Base-by-base conservation (phyloP, 2,797 vertebrate genomes). In the Mormyrops attenuatus region DNA sequence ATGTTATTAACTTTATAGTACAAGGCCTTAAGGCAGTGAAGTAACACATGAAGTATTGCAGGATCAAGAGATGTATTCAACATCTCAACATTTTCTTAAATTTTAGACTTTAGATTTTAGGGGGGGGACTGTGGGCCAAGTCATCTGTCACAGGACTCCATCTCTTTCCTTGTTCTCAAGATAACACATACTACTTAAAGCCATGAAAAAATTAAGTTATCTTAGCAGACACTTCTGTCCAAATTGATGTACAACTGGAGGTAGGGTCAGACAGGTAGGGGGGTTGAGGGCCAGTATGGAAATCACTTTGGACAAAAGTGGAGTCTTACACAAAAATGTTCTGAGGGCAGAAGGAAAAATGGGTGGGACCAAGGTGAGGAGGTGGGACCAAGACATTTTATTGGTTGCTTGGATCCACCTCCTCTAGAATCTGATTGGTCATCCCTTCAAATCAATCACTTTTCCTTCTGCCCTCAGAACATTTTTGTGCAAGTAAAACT, bases 171-270 rank as follows among this genome's bases (percentile, higher is more conserved):
- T 38, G 66, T 38, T 15, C 30, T 1, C 30, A 17, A 38, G 30
- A 38, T 73, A 38, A 73, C 34, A 69, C 63, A 30, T 34, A 4
- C 3, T 66, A 66, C 63, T 66, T 66, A 30, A 66, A 66, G 22
- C 7, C 26, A 30, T 66, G 26, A 66, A 66, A 66, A 30, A 66
- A 30, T 69, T 26, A 63, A 26, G 5, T 60, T 30, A 26, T 34
- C 11, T 34, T 69, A 34, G 26, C 9, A 69, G 93, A 92, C 94
- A 95, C 26, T 69, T 69, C 15, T 69, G 30, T 34, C 66, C 66
- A 73, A 69, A 15, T 13, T 30, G 30, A 69, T 69, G 66, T 17
- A 69, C 66, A 15, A 34, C 30, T 34, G 66, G 34, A 34, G 66
- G 63, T 30, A 34, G 63, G 63, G 66, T 69, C 26, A 69, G 11